Percentiles rank a stretch among this genome's conserved stretches.
Evolutionary conservation across 37 sponge, comb jelly and placozoan species (phyloP).

Genomic region (Eunapius fragilis): DNA sequence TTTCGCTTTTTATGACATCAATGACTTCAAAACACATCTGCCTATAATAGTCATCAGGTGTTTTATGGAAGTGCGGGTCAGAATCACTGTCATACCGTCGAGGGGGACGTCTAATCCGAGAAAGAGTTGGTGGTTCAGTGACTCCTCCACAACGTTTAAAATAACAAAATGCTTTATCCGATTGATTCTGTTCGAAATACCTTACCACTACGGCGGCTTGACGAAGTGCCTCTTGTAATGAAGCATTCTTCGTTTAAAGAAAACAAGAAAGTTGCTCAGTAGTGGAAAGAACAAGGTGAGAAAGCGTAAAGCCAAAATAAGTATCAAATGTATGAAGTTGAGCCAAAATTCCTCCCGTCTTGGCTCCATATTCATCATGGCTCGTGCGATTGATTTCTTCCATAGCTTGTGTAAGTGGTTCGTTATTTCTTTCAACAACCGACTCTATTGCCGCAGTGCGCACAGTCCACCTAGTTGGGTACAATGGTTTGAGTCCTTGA

Average conservation of each 20-base stretch:
- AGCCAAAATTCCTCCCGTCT: constrained; percentile 37
- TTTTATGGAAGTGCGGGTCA: constrained; percentile 5
- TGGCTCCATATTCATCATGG: constrained; percentile 60
- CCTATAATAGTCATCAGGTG: constrained; percentile 14
- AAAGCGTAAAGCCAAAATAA: constrained; percentile 43
- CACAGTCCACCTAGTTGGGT: constrained; percentile 70
- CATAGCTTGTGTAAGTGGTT: constrained; percentile 41
- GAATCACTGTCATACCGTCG: constrained; percentile 21
- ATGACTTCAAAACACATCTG: constrained; percentile 42
- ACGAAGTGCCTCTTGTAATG: constrained; percentile 44
- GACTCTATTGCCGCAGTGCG: constrained; percentile 66
- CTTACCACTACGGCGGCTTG: not conserved
- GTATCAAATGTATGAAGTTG: constrained; percentile 27
- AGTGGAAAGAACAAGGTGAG: constrained; percentile 22
- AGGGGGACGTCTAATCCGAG: not conserved
- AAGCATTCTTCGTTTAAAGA: constrained; percentile 43
- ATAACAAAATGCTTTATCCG: constrained; percentile 8
- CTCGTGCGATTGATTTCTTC: constrained; percentile 38
- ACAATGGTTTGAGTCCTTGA: constrained; percentile 42
- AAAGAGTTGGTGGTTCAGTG: constrained; percentile 22
- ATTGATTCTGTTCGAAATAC: not conserved
- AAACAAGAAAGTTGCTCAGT: constrained; percentile 37
- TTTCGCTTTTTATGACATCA: constrained; percentile 18
- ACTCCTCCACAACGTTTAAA: constrained; percentile 4
- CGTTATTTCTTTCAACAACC: constrained; percentile 49